Conservation (phyloP, 1,140 invertebrate species). For the Aphis gossypii region DNA sequence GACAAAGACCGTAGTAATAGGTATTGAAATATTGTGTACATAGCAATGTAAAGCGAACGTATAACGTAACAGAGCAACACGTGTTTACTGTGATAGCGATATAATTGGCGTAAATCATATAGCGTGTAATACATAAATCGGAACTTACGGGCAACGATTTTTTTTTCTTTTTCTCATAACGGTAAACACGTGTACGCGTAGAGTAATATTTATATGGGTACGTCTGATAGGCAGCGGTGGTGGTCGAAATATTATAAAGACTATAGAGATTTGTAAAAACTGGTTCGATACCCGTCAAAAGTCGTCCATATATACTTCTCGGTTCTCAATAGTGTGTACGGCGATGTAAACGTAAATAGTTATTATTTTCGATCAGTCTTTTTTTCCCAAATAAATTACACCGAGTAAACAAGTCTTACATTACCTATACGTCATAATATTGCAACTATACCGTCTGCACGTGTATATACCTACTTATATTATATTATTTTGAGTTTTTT, state of each 20-base stretch:
- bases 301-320: neutral
- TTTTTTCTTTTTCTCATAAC: neutral
- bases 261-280: neutral
- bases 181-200: neutral
- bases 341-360: neutral
- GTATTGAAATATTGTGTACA: neutral
- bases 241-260: neutral
- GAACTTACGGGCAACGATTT: neutral
- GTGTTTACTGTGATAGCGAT: neutral
- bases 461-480: neutral
- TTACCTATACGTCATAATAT: neutral
- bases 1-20: neutral
- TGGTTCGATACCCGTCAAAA: conserved; percentile 38
- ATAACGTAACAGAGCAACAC: neutral
- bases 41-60: neutral
- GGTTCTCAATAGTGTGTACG: neutral
- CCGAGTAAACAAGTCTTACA: neutral
- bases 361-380: neutral
- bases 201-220: neutral
- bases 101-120: conserved; percentile 8
- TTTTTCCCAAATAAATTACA: neutral
- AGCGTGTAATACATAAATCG: neutral
- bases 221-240: neutral
- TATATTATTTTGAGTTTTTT: neutral
- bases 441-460: neutral